These are phyloP conservation scores for Calycopis cecrops DNA, from an alignment of 1,140 invertebrate species.

Conservation along the genomic window DNA sequence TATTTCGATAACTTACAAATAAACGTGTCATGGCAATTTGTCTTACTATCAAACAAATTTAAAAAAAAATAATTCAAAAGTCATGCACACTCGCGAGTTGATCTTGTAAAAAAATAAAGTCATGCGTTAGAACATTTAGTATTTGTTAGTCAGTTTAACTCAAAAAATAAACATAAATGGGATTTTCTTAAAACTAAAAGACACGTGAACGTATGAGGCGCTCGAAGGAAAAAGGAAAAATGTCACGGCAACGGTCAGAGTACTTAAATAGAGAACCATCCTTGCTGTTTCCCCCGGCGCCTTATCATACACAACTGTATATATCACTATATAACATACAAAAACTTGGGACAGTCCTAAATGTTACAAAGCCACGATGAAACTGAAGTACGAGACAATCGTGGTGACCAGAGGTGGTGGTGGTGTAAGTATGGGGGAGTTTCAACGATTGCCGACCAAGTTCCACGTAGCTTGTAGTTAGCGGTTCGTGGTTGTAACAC, in stretches of 20 bases:
- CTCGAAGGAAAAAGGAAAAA: conserved; percentile 55
- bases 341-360: conserved; percentile 18
- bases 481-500: conserved; percentile 21
- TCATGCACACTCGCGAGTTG: conserved; percentile 70
- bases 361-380: conserved; percentile 45
- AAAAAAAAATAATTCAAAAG: conserved; percentile 36
- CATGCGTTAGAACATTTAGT: conserved; percentile 72
- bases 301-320: conserved; percentile 27
- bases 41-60: conserved; percentile 40
- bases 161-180: conserved; percentile 45
- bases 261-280: conserved; percentile 47
- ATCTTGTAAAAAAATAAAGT: conserved; percentile 58
- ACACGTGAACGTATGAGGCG: conserved; percentile 43
- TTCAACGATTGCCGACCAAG: conserved; percentile 44
- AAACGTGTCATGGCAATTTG: conserved; percentile 52
- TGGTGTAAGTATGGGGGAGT: conserved; percentile 16
- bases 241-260: conserved; percentile 42
- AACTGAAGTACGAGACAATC: conserved; percentile 50
- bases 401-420: conserved; percentile 21
- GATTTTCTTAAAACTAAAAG: conserved; percentile 27
- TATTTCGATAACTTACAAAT: conserved; percentile 31
- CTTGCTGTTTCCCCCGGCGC: conserved; percentile 48
- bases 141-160: conserved; percentile 68
- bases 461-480: conserved; percentile 30
- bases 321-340: conserved; percentile 17